These are phyloP conservation scores for Silurus aristotelis DNA, from an alignment of 2,797 vertebrate species.

Conservation along the genomic window DNA sequence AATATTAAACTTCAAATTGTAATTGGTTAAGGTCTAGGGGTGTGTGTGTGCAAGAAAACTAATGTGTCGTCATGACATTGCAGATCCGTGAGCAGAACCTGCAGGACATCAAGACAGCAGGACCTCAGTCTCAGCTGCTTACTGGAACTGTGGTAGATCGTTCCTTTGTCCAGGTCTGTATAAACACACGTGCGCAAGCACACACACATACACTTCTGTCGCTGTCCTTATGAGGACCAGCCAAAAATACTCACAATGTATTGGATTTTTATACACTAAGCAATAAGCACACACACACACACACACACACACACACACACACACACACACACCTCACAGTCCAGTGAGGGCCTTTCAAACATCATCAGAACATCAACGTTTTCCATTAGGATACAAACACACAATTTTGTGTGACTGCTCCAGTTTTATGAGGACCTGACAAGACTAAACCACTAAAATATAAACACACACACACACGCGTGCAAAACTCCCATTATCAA, in stretches of 20 bases:
- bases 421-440: too few species aligned
- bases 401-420: too few species aligned
- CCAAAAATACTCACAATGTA: background rate
- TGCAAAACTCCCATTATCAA: too few species aligned
- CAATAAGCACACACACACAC: background rate
- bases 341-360: background rate
- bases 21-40: background rate
- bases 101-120: conserved; percentile 96
- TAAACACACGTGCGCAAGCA: background rate
- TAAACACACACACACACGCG: too few species aligned
- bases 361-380: too few species aligned
- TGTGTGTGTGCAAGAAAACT: background rate
- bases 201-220: background rate
- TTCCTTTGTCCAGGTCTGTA: conserved; percentile 89
- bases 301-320: background rate
- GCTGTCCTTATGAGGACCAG: background rate
- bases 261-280: background rate
- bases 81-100: conserved; percentile 98
- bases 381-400: too few species aligned
- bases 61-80: background rate
- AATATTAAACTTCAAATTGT: too few species aligned
- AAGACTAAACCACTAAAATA: too few species aligned
- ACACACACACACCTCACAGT: too few species aligned
- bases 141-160: conserved; percentile 83
- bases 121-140: conserved; percentile 95